A percentile compares a stretch with the other conserved stretches of the same genome.
Conservation (phyloP, 2,113 vertebrate species). For the Gallinago paraguaiae region DNA sequence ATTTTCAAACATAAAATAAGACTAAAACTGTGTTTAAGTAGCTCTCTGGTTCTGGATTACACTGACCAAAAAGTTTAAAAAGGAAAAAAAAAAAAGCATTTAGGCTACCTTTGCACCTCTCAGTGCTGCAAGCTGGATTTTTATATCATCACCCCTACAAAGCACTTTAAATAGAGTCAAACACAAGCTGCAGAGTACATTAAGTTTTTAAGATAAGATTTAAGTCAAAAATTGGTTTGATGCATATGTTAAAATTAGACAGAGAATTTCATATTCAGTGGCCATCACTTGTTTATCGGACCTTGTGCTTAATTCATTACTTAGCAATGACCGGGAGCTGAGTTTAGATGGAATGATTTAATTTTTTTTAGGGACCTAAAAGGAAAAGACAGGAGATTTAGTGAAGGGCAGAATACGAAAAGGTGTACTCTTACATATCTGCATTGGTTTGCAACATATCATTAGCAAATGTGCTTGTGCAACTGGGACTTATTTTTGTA, state of each 20-base stretch:
- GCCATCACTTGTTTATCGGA: background rate
- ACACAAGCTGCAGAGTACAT: background rate
- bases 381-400: background rate
- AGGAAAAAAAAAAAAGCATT: background rate
- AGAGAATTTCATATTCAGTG: background rate
- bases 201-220: background rate
- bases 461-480: background rate
- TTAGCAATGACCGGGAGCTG: background rate
- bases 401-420: background rate
- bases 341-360: background rate
- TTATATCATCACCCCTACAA: background rate
- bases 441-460: background rate
- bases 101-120: background rate
- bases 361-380: background rate
- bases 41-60: background rate
- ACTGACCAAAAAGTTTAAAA: background rate
- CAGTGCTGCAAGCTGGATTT: background rate
- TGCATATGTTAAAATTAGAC: background rate
- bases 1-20: background rate
- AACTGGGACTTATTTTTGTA: background rate
- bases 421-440: background rate
- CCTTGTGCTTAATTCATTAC: background rate
- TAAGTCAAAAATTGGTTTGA: background rate
- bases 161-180: background rate
- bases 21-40: background rate